These are phyloP conservation scores for Trichonephila clavata DNA, from an alignment of 1,140 invertebrate species.

Conservation along the genomic window DNA sequence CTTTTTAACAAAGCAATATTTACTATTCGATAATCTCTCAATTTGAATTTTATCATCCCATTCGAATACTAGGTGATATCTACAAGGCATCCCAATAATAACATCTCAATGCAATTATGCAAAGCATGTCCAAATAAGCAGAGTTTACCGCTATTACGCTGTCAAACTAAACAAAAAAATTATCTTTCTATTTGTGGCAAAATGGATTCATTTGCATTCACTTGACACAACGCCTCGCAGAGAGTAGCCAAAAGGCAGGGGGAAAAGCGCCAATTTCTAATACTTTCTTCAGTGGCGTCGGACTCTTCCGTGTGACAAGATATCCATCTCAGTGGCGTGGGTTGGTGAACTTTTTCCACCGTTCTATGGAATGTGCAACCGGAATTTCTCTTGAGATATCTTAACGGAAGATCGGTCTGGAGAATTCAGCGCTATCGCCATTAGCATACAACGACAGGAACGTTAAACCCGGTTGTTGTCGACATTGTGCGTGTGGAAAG, in stretches of 20 bases:
- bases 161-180: background rate
- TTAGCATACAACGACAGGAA: background rate
- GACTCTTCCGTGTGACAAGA: background rate
- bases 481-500: no score
- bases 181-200: background rate
- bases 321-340: background rate
- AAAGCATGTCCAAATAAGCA: background rate
- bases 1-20: no score
- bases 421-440: background rate
- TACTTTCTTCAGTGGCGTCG: conserved; percentile 7
- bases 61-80: no score
- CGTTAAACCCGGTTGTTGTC: background rate
- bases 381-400: background rate
- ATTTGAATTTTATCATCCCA: no score
- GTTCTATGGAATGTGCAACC: background rate
- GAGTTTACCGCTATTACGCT: background rate
- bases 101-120: background rate
- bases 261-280: background rate
- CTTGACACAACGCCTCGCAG: background rate
- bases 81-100: no score
- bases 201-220: background rate
- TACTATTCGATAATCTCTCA: no score
- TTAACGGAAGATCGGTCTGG: background rate
- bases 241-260: background rate
- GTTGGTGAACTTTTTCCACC: background rate